Evolutionary conservation across 2,888 invertebrate species (phyloP), one percentile per base, ranked within the genome.

Genomic region (Acleris holmiana): DNA sequence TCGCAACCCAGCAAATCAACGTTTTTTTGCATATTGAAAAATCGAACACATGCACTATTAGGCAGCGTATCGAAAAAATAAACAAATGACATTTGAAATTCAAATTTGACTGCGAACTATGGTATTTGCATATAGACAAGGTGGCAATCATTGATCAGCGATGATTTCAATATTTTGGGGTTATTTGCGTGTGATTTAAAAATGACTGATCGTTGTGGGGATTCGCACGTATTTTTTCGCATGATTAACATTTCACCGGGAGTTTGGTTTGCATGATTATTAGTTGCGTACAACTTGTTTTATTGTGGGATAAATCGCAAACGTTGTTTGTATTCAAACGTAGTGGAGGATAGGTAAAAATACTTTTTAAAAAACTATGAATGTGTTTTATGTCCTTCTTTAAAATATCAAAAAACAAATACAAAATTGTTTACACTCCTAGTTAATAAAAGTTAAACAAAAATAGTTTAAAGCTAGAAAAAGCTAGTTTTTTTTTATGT

Each of bases 91-190:
- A 89, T 91, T 91, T 90, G 85, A 84, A 88, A 85, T 88, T 89
- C 88, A 89, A 89, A 91, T 91, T 81, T 81, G 72, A 74, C 80
- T 80, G 80, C 77, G 73, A 83, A 84, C 79, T 80, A 82, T 78
- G 71, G 68, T 68, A 91, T 91, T 91, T 89, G 86, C 91, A 91
- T 91, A 88, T 89, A 91, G 85, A 91, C 86, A 85, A 87, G 84
- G 80, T 80, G 73, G 69, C 78, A 73, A 83, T 85, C 81, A 87
- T 86, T 84, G 83, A 89, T 89, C 86, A 87, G 69, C 68, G 74
- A 79, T 83, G 71, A 85, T 87, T 83, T 84, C 83, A 82, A 86
- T 85, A 84, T 76, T 73, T 74, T 76, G 70, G 77, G 76, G 76
- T 79, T 77, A 73, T 73, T 72, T 73, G 73, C 71, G 73, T 71